Base-by-base conservation (phyloP, 2,888 invertebrate genomes). In the Drosophila atripex region DNA sequence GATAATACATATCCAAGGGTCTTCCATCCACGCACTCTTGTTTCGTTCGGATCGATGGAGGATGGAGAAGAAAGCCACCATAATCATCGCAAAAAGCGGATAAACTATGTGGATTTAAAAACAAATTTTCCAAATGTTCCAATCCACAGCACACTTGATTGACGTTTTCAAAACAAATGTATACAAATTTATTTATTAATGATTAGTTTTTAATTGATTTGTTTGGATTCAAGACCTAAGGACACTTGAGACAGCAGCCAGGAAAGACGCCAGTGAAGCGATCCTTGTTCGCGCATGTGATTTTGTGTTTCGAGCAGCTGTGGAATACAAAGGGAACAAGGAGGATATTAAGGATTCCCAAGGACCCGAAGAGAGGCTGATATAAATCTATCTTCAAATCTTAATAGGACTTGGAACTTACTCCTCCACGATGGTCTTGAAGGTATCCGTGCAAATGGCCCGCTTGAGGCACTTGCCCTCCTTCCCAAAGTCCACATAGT, bases 251-350 rank as follows among this genome's bases (percentile, higher is more conserved):
- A 30, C 90, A 90, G 56, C 90, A 90, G 43, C 79, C 87, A 0
- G 90, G 90, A 60, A 90, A 90, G 3, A 91, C 90, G 12, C 90
- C 91, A 12, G 82, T 80, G 32, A 70, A 90, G 9, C 85, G 83
- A 54, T 88, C 84, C 55, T 85, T 90, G 58, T 91, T 91, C 21
- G 61, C 65, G 52, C 90, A 90, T 18, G 75, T 89, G 9, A 89
- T 77, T 2, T 75, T 76, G 50, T 80, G 80, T 43, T 83, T 73
- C 18, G 75, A 68, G 52, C 89, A 89, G 6, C 89, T 89, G 64
- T 5, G 58, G 60, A 30, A 9, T n/a, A n/a, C n/a, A 6, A 53
- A 1, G 9, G 1, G 6, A 35, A n/a, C 1, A 35, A 28, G 28
- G 28, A 28, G 2, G 8, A 28, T 28, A 8, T 28, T 28, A 47